phyloP scores from a whole-genome alignment of 2,797 vertebrate species.

The Diglossa cyanea region DNA sequence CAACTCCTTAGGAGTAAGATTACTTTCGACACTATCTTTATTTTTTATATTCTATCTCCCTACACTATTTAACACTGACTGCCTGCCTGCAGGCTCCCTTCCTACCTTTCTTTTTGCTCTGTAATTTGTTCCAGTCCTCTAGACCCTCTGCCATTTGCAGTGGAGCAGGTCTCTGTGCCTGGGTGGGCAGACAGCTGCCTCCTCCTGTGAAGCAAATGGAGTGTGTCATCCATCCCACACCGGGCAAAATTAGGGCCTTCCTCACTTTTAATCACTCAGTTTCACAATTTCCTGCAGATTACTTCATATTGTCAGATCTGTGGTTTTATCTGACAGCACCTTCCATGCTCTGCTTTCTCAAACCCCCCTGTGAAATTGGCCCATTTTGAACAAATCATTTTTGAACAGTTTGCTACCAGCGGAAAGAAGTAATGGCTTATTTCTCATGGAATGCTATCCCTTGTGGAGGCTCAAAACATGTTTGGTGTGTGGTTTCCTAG shows the following conservation, averaged over 20 bases:
- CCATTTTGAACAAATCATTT: background rate
- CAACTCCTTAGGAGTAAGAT: no score
- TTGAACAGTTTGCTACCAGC: background rate
- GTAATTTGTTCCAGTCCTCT: background rate
- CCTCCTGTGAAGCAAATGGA: background rate
- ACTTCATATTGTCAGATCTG: background rate
- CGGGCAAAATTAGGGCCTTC: background rate
- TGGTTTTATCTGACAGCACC: background rate
- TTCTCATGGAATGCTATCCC: background rate
- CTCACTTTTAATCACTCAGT: background rate
- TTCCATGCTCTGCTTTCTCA: background rate
- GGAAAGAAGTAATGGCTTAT: background rate
- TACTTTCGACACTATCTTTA: no score
- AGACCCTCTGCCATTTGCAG: accelerated
- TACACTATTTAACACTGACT: background rate
- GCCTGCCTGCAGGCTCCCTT: background rate
- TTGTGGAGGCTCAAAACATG: background rate
- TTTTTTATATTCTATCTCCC: no score
- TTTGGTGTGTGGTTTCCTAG: background rate
- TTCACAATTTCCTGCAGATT: background rate
- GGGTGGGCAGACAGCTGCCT: background rate
- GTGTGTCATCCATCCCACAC: background rate
- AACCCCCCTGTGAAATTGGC: background rate
- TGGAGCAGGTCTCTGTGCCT: background rate
- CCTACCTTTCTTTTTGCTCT: background rate